These are phyloP conservation scores for Pitta sordida DNA, from an alignment of 2,113 vertebrate genomes.

Conservation along the genomic window DNA sequence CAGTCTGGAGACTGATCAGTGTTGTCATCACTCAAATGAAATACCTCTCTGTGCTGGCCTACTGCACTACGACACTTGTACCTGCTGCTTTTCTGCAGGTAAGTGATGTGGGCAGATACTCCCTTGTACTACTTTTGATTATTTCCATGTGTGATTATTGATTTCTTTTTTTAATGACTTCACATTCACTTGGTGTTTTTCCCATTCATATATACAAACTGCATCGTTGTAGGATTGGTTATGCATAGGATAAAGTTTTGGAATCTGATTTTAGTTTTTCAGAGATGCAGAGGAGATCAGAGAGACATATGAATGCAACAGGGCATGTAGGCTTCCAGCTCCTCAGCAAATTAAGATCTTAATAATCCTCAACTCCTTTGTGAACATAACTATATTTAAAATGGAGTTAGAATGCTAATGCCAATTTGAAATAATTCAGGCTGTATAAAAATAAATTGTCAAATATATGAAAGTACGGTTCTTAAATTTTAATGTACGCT, in stretches of 20 bases:
- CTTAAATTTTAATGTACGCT: not conserved
- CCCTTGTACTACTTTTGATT: not conserved
- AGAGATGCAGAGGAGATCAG: not conserved
- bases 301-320: not conserved
- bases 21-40: not conserved
- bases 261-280: not conserved
- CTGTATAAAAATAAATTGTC: not conserved
- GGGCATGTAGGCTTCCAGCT: accelerated
- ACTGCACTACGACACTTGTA: not conserved
- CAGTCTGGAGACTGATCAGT: not conserved
- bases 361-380: not conserved
- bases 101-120: not conserved
- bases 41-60: not conserved
- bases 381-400: not conserved
- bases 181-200: not conserved
- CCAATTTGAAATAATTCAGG: not conserved
- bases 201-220: not conserved
- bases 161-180: not conserved
- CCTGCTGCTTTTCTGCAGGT: not conserved
- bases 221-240: not conserved
- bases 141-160: not conserved
- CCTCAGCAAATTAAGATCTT: not conserved
- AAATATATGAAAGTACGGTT: not conserved
- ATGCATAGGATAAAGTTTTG: not conserved
- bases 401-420: not conserved